Evolutionary conservation across 2,888 invertebrate genomes (phyloP).

Genomic region (Cephus pulcher): DNA sequence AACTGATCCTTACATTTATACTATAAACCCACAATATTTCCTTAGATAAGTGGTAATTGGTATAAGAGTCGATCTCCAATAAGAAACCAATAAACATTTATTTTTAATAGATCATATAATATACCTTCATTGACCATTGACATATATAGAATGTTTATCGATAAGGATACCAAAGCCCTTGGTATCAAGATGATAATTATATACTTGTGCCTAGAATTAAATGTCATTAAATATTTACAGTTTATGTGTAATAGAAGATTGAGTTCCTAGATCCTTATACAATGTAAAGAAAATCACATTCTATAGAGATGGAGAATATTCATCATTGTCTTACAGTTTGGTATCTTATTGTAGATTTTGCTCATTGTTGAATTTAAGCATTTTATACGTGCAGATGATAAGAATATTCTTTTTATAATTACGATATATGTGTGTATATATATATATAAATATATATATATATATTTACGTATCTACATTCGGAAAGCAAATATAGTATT

Average conservation of each 20-base stretch:
- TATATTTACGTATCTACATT: background rate
- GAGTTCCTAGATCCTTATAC: background rate
- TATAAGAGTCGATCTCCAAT: background rate
- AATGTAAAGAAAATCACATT: background rate
- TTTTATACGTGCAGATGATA: conserved; percentile 12
- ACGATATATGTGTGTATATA: background rate
- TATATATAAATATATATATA: background rate
- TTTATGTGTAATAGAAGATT: background rate
- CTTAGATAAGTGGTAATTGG: background rate
- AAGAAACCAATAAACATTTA: background rate
- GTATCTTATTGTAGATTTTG: background rate
- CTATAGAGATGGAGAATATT: background rate
- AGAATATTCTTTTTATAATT: conserved; percentile 8
- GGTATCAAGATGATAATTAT: background rate
- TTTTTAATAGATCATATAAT: background rate
- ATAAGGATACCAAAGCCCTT: background rate
- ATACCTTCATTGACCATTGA: background rate
- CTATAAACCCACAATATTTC: background rate
- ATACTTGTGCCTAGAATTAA: background rate
- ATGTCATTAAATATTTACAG: background rate
- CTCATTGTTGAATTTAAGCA: conserved; percentile 17
- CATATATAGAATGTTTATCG: background rate
- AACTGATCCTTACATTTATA: background rate
- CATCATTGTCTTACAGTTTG: background rate
- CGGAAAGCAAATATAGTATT: background rate